Evolutionary conservation across 2,797 vertebrate species (phyloP), one percentile per base, ranked within the genome.

Genomic region (Neostethus bicornis): DNA sequence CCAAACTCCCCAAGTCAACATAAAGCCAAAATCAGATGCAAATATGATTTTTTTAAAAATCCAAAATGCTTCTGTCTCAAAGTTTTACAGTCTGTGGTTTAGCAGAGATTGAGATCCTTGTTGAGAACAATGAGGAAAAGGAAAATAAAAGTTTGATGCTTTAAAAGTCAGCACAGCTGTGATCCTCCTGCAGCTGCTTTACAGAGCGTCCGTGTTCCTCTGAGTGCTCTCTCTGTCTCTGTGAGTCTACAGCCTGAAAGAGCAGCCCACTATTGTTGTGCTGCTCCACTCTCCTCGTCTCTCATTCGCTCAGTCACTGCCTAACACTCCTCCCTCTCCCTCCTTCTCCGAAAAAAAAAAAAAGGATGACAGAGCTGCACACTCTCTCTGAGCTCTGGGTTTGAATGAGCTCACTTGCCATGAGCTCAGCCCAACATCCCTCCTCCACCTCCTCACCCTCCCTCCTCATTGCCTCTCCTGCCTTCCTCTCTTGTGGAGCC

Each of bases 331-430:
- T 84, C 85, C 85, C 67, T 79, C 62, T 81, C 51, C 61, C 66
- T 61, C 77, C 59, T 73, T 70, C 70, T 72, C 75, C 75, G 74
- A 74, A 68, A 71, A 81, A 45, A 75, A 74, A 74, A 68, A 71
- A 81, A 45, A 75, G 48, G 59, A 87, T 78, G 86, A 88, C 74
- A 62, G 73, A 64, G 79, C 81, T 78, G n/a, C 81, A 78, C 75
- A 73, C 77, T 77, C 79, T 79, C 73, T 53, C 61, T 72, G 21
- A 85, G 80, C 86, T 83, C 86, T 65, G 78, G 68, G 87, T 85
- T 78, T 85, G 88, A 92, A 89, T 93, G 90, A 92, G 91, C 91
- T 95, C 94, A 95, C 90, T 92, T 87, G 87, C 89, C 64, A 69
- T 85, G 90, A 90, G 90, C 85, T 86, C 70, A 85, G 87, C 61